These are phyloP conservation scores for Zootermopsis nevadensis DNA, from an alignment of 2,888 invertebrate species.

Conservation along the genomic window DNA sequence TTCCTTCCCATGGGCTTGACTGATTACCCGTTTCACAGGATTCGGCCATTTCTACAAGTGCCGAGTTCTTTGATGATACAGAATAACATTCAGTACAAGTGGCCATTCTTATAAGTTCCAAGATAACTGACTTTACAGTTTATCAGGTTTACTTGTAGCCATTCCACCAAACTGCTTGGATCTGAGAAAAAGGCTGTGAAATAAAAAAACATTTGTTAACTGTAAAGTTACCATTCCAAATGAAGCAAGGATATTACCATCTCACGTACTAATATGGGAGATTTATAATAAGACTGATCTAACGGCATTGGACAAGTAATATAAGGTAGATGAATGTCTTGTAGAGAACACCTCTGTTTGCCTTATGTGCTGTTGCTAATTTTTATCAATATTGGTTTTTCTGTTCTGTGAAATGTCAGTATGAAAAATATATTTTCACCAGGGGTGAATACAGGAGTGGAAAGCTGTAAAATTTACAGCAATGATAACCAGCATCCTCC, in stretches of 20 bases:
- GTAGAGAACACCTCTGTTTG: background rate
- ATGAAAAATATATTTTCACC: no score
- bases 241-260: background rate
- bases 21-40: no score
- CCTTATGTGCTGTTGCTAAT: background rate
- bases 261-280: background rate
- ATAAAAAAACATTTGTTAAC: background rate
- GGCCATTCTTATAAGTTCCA: no score
- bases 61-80: no score
- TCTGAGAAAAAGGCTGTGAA: background rate
- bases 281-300: conserved; percentile 10
- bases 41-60: no score
- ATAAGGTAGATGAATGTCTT: background rate
- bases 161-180: background rate
- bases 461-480: no score
- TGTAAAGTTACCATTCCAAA: conserved; percentile 4
- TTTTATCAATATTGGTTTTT: background rate
- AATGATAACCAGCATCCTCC: no score
- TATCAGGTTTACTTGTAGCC: no score
- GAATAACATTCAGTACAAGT: no score
- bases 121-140: background rate
- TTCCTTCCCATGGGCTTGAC: no score
- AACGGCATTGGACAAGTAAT: conserved; percentile 1
- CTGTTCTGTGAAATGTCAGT: background rate
- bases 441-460: no score